These are phyloP conservation scores for Leptodirus hochenwartii DNA, from an alignment of 2,888 invertebrate genomes.

Conservation along the genomic window DNA sequence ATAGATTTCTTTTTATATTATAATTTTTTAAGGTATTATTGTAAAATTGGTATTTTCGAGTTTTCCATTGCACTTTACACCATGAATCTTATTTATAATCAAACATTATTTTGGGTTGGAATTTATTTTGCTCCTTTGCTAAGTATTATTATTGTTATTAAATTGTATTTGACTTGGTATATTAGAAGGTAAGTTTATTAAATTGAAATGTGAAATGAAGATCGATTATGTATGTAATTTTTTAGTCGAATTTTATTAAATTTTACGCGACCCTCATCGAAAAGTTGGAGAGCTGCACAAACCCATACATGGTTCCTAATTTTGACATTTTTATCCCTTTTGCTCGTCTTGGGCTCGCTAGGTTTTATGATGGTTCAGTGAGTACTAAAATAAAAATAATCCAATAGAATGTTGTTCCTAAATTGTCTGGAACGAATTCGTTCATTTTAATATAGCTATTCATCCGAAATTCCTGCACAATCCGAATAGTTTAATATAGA, in stretches of 20 bases:
- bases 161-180: slow-evolving; percentile 56
- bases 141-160: slow-evolving; percentile 41
- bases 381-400: slow-evolving; percentile 29
- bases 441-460: too few relatives aligned
- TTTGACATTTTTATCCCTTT: slow-evolving; percentile 43
- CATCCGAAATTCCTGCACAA: too few relatives aligned
- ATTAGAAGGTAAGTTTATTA: slow-evolving; percentile 41
- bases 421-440: too few relatives aligned
- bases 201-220: too few relatives aligned
- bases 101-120: slow-evolving; percentile 60
- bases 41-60: too few relatives aligned
- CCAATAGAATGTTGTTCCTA: slow-evolving; percentile 46
- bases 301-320: slow-evolving; percentile 58
- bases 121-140: slow-evolving; percentile 54
- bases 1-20: too few relatives aligned
- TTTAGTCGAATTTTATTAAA: slow-evolving; percentile 38
- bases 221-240: too few relatives aligned
- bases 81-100: slow-evolving; percentile 61
- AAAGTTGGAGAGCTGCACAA: slow-evolving; percentile 51
- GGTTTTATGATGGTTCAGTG: slow-evolving; percentile 49
- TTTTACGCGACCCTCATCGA: slow-evolving; percentile 48
- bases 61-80: slow-evolving; percentile 65
- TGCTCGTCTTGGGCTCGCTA: slow-evolving; percentile 37
- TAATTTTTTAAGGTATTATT: too few relatives aligned
- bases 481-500: too few relatives aligned